Percentiles rank a stretch among this genome's conserved stretches.
Evolutionary conservation across 2,113 vertebrate genomes (phyloP).

Genomic region (Myiozetetes cayanensis): DNA sequence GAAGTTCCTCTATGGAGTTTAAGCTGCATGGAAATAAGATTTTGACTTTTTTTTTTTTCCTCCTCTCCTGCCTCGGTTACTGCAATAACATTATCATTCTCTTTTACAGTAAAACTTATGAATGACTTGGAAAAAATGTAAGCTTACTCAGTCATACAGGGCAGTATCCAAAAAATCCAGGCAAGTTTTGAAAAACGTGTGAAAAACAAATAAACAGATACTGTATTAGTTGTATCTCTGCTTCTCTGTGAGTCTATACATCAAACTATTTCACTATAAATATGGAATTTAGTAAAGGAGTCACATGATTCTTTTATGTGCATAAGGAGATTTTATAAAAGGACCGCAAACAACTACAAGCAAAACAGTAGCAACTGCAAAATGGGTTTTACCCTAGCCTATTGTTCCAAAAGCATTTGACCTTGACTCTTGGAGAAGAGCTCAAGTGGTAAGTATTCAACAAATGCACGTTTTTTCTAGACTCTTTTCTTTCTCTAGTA

Average conservation of each 20-base stretch:
- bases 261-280: not conserved
- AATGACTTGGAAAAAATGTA: not conserved
- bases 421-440: not conserved
- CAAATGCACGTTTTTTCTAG: not conserved
- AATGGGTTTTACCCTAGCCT: not conserved
- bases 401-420: not conserved
- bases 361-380: not conserved
- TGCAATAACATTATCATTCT: not conserved
- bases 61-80: not conserved
- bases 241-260: not conserved
- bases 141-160: not conserved
- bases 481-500: not conserved
- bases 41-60: not conserved
- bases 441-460: not conserved
- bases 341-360: not conserved
- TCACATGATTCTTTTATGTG: not conserved
- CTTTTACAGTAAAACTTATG: not conserved
- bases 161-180: not conserved
- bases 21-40: not conserved
- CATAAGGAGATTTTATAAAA: not conserved
- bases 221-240: not conserved
- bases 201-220: not conserved
- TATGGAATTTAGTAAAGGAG: not conserved
- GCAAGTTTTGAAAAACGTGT: not conserved
- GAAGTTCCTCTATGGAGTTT: not conserved